Conservation (phyloP, 2,113 vertebrate species). For the Dipodomys stephensi region DNA sequence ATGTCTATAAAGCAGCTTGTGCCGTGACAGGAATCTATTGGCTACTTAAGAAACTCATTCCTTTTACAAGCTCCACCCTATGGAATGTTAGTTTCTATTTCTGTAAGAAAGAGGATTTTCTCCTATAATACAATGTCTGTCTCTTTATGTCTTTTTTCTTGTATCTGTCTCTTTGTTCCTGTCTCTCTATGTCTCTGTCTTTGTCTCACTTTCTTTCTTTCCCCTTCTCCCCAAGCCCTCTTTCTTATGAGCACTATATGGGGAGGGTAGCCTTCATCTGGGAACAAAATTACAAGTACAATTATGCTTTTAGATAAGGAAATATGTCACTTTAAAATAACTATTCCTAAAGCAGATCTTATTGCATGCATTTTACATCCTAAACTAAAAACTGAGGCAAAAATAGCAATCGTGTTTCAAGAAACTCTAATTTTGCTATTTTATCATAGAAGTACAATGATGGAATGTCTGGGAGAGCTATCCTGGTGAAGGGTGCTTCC, state of each 20-base stretch:
- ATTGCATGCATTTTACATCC: not conserved
- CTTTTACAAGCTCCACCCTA: not conserved
- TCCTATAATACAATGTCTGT: not conserved
- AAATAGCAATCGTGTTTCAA: not conserved
- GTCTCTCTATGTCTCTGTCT: not conserved
- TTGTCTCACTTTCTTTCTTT: not conserved
- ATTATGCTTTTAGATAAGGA: slow-evolving; percentile 42
- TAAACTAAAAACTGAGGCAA: slow-evolving; percentile 46
- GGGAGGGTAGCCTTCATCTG: not conserved
- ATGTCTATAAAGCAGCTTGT: not conserved
- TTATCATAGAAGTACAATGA: not conserved
- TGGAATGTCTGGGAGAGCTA: not conserved
- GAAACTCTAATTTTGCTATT: not conserved
- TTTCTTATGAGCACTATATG: not conserved
- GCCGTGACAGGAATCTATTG: not conserved
- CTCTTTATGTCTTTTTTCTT: not conserved
- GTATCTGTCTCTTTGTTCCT: not conserved
- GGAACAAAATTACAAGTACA: slow-evolving; percentile 35
- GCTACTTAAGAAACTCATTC: not conserved
- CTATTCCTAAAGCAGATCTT: not conserved
- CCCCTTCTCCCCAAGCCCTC: not conserved
- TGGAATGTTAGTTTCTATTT: not conserved
- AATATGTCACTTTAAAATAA: slow-evolving; percentile 48
- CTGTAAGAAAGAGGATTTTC: not conserved
- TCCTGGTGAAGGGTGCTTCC: not conserved